These are phyloP conservation scores for Trachelipus rathkii DNA, from an alignment of 1,140 invertebrate species.

Conservation along the genomic window DNA sequence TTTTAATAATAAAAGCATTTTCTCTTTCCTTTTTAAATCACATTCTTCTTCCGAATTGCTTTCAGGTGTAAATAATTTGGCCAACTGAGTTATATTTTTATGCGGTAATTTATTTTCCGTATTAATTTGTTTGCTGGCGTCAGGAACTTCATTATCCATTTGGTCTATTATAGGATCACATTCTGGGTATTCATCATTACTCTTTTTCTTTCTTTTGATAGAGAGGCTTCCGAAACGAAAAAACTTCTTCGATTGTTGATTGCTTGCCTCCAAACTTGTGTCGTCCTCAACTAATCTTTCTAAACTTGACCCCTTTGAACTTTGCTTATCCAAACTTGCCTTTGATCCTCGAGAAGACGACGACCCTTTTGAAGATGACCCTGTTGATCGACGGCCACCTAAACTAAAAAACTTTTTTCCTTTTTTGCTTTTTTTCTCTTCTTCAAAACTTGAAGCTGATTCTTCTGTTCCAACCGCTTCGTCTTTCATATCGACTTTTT, in stretches of 20 bases:
- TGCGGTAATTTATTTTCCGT: too few relatives aligned
- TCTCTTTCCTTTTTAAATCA: too few relatives aligned
- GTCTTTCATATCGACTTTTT: not conserved
- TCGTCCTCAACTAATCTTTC: not conserved
- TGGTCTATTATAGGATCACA: not conserved
- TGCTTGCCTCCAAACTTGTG: not conserved
- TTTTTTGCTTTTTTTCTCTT: not conserved
- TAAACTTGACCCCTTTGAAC: not conserved
- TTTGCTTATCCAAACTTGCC: not conserved
- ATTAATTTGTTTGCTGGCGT: not conserved
- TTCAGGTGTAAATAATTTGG: too few relatives aligned
- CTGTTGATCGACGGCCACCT: not conserved
- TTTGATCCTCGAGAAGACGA: not conserved
- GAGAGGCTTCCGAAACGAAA: conserved; percentile 4
- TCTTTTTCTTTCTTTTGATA: conserved; percentile 6
- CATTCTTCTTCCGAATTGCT: too few relatives aligned
- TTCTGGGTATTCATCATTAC: not conserved
- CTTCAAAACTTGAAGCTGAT: not conserved
- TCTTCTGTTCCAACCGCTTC: not conserved
- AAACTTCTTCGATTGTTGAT: not conserved
- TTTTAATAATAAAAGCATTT: too few relatives aligned
- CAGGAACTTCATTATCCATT: not conserved
- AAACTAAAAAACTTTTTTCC: not conserved
- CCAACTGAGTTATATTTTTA: too few relatives aligned
- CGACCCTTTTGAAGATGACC: not conserved